phyloP scores from a whole-genome alignment of 2,888 invertebrate species.

The Chydorus sphaericus region DNA sequence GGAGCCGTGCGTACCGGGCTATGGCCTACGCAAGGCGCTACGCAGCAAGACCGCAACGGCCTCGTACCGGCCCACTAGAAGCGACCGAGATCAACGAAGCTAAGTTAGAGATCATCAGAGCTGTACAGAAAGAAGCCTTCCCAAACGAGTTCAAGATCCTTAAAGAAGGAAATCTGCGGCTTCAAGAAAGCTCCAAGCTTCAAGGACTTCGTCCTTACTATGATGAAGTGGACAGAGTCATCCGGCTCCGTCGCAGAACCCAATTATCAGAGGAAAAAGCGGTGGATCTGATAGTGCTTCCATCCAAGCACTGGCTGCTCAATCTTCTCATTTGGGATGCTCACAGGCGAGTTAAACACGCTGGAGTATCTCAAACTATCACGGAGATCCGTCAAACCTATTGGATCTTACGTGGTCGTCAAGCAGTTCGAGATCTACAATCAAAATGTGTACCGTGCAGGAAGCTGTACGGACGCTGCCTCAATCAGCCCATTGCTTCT shows the following conservation, averaged over 20 bases:
- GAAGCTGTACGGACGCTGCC: not conserved
- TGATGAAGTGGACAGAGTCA: not conserved
- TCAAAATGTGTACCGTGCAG: slow-evolving; percentile 10
- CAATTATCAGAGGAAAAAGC: too few species aligned
- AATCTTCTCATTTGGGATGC: not conserved
- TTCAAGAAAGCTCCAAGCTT: not conserved
- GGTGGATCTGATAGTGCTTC: not conserved
- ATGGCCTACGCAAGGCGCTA: not conserved
- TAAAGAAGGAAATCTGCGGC: not conserved
- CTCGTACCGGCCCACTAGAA: too few species aligned
- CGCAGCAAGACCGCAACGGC: not conserved
- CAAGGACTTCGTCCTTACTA: not conserved
- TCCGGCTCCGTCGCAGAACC: not conserved
- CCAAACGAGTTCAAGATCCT: not conserved
- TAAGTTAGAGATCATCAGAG: not conserved
- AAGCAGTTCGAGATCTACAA: slow-evolving; percentile 14
- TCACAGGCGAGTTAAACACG: slow-evolving; percentile 9
- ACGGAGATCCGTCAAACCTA: slow-evolving; percentile 13
- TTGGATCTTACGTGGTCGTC: slow-evolving; percentile 16
- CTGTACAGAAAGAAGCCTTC: slow-evolving; percentile 1
- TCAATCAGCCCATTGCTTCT: not conserved
- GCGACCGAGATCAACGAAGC: not conserved
- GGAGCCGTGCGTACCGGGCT: not conserved
- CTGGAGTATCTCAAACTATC: slow-evolving; percentile 14
- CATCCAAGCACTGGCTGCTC: not conserved